These are phyloP conservation scores for Paraplagusia blochii DNA, from an alignment of 2,113 vertebrate genomes.

Conservation along the genomic window DNA sequence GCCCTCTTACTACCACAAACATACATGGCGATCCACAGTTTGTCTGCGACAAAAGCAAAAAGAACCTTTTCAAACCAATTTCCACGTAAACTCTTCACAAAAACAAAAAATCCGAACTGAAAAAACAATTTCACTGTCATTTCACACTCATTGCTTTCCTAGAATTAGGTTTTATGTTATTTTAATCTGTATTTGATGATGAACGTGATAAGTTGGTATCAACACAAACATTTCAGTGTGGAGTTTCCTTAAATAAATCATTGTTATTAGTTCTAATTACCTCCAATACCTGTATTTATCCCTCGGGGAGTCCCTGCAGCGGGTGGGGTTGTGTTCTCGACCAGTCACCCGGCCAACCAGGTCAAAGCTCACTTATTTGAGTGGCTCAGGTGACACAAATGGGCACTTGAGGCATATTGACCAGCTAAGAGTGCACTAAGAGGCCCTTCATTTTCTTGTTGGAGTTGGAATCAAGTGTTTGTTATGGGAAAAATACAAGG, in stretches of 20 bases:
- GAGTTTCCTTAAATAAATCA: conserved; percentile 44
- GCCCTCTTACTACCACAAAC: too few relatives aligned
- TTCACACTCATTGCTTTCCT: conserved; percentile 11
- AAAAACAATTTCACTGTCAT: not conserved
- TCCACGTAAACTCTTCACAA: too few relatives aligned
- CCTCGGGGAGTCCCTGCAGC: conserved; percentile 37
- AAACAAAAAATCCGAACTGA: too few relatives aligned
- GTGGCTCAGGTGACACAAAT: conserved; percentile 64
- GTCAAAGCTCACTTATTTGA: conserved; percentile 66
- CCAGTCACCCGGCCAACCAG: conserved; percentile 59
- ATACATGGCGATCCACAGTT: too few relatives aligned
- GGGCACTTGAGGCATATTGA: conserved; percentile 49
- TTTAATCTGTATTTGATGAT: conserved; percentile 22
- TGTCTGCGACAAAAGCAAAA: too few relatives aligned
- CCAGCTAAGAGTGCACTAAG: conserved; percentile 25
- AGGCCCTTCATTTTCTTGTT: conserved; percentile 24
- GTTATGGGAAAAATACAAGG: not conserved
- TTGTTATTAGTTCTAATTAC: conserved; percentile 57
- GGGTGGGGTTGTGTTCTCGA: conserved; percentile 46
- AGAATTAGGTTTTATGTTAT: conserved; percentile 7
- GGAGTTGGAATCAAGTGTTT: conserved; percentile 3
- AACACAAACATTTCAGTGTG: conserved; percentile 40
- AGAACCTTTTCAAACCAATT: too few relatives aligned
- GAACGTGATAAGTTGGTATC: conserved; percentile 17
- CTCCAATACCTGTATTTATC: conserved; percentile 34